Conservation (phyloP, 2,113 vertebrate species). For the Ameiurus melas region DNA sequence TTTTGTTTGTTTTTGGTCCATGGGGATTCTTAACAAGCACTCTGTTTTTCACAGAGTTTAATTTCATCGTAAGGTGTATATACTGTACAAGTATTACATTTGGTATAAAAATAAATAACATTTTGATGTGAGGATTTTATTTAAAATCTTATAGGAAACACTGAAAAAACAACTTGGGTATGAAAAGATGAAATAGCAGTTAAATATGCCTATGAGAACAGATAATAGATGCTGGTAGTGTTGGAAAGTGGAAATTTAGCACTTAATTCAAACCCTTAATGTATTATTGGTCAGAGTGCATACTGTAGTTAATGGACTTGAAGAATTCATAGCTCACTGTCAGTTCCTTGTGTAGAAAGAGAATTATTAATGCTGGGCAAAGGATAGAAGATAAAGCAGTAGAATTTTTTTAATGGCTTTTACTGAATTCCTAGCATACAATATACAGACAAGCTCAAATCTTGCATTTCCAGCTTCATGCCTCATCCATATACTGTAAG, state of each 20-base stretch:
- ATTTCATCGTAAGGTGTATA: slow-evolving; percentile 73
- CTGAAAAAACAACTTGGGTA: slow-evolving; percentile 45
- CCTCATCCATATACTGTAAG: slow-evolving; percentile 15
- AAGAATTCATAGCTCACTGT: slow-evolving; percentile 18
- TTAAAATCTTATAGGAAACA: slow-evolving; percentile 55
- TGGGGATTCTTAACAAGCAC: slow-evolving; percentile 55
- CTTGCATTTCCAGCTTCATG: slow-evolving; percentile 31
- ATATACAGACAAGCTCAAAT: slow-evolving; percentile 29
- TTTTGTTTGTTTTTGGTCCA: slow-evolving; percentile 56
- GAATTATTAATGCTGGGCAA: slow-evolving; percentile 36
- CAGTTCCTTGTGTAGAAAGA: slow-evolving; percentile 27
- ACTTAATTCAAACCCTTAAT: slow-evolving; percentile 31
- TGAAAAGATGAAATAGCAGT: background rate
- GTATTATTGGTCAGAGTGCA: slow-evolving; percentile 38
- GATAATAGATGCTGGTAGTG: slow-evolving; percentile 33
- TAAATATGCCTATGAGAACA: slow-evolving; percentile 14
- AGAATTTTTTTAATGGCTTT: slow-evolving; percentile 13
- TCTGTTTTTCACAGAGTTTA: slow-evolving; percentile 53
- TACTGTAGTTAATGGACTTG: slow-evolving; percentile 30
- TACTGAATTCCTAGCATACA: slow-evolving; percentile 9
- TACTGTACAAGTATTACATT: slow-evolving; percentile 73
- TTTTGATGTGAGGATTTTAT: slow-evolving; percentile 61
- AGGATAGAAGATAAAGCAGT: slow-evolving; percentile 31
- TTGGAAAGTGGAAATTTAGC: slow-evolving; percentile 26
- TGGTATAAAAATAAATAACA: slow-evolving; percentile 63